Evolutionary conservation across 1,140 invertebrate genomes (phyloP), one percentile per base, ranked within the genome.

Genomic region (Eriosoma lanigerum): DNA sequence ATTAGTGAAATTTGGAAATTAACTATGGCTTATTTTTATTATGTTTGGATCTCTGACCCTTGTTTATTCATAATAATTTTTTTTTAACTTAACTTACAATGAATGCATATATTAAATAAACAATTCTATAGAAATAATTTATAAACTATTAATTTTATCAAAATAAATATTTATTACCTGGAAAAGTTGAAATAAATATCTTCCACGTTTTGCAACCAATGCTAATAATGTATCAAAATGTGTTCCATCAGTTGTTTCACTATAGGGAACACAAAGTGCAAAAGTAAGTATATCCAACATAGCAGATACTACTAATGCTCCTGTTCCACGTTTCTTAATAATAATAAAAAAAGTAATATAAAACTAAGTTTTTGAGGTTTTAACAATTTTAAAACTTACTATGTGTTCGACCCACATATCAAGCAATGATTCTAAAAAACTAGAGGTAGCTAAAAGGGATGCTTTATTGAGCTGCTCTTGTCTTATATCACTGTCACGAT

Each of bases 261-360:
- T 97, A 87, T 99, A 99, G 26, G 98, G 98, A 81, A 98, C 94
- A 88, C 98, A 99, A 13, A 99, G 88, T 9, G 96, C 93, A 88
- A 98, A 99, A n/a, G 97, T 99, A 82, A 99, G 88, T 85, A 99
- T 97, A 87, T 99, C 98, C 84, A 99, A 89, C 95, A 99, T 98
- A 50, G 96, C 94, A 60, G 81, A 52, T n/a, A 94, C 90, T 3
- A 94, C 91, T 38, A 94, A 84, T 44, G 93, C 93, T n/a, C 92
- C 92, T 78, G 92, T 93, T 48, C 90, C 92, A 84, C 92, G 91
- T 83, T 90, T 90, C 94, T 95, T 84, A 52, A 87, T 88, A 83
- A 52, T 54, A 76, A 54, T 15, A 66, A 82, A 76, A 82, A 81
- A 82, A 80, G 21, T 58, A 46, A 12, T 21, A 26, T 24, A 19